phyloP scores from a whole-genome alignment of 64 coral and sea anemone genomes.

The Catalaphyllia jardinei region DNA sequence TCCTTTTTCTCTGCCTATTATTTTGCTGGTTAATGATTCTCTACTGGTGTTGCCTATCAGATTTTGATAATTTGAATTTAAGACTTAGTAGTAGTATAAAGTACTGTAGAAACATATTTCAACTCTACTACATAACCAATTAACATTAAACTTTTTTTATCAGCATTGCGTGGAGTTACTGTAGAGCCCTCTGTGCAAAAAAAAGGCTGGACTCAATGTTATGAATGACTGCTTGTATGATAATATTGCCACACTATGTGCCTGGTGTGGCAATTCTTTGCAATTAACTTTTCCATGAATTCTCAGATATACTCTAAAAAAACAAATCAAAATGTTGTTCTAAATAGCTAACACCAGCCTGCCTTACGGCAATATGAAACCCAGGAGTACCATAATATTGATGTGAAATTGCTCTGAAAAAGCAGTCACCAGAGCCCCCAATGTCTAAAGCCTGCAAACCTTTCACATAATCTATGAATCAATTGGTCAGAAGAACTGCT shows the following conservation, averaged over 20 bases:
- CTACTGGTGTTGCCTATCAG: no score
- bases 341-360: constrained; percentile 60
- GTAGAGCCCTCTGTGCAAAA: constrained; percentile 52
- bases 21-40: no score
- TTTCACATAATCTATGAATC: no score
- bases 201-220: constrained; percentile 65
- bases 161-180: constrained; percentile 28
- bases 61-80: no score
- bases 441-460: constrained; percentile 67
- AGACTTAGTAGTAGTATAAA: no score
- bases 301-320: constrained; percentile 34
- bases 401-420: constrained; percentile 67
- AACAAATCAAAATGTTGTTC: constrained; percentile 70
- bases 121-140: constrained; percentile 71
- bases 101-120: constrained; percentile 75
- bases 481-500: constrained; percentile 56
- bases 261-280: constrained; percentile 61
- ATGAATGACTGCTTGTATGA: constrained; percentile 69
- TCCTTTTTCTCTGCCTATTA: no score
- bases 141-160: constrained; percentile 42
- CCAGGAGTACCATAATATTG: constrained; percentile 69
- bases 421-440: constrained; percentile 64
- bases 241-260: constrained; percentile 70
- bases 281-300: constrained; percentile 47
- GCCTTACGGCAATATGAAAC: constrained; percentile 47